A percentile compares a stretch with the other conserved stretches of the same genome.
Conservation (phyloP, 2,888 invertebrate species). For the Cheilosia scutellata region DNA sequence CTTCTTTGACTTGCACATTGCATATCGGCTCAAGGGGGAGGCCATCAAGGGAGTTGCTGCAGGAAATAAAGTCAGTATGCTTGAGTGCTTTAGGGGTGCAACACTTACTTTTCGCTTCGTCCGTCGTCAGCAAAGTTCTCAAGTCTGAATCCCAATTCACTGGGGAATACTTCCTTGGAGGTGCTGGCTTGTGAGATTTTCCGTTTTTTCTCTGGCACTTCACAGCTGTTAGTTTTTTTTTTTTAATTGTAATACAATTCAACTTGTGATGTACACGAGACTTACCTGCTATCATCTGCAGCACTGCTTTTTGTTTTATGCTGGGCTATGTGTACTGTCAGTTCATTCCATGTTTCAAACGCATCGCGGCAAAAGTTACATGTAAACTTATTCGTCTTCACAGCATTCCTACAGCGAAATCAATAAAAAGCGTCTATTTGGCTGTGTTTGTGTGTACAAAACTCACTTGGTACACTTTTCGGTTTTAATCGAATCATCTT, state of each 20-base stretch:
- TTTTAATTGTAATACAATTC: background rate
- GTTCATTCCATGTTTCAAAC: conserved; percentile 64
- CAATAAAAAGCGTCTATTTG: background rate
- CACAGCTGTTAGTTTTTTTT: conserved; percentile 18
- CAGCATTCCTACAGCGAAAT: conserved; percentile 8
- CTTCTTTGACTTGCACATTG: conserved; percentile 71
- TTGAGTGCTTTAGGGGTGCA: background rate
- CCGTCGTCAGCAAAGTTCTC: conserved; percentile 49
- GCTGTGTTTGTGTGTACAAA: background rate
- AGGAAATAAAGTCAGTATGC: background rate
- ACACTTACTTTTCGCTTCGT: conserved; percentile 62
- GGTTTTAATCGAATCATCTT: conserved; percentile 29
- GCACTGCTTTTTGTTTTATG: conserved; percentile 47
- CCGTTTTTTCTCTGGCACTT: conserved; percentile 65
- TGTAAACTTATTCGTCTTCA: conserved; percentile 55
- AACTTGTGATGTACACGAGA: background rate
- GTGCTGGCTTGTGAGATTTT: conserved; percentile 65
- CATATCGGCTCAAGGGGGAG: conserved; percentile 69
- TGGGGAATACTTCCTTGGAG: conserved; percentile 55
- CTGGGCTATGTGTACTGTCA: conserved; percentile 50
- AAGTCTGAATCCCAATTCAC: conserved; percentile 47
- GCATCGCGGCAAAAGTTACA: conserved; percentile 66
- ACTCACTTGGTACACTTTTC: conserved; percentile 49
- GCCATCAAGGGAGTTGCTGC: conserved; percentile 59
- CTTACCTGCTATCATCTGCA: conserved; percentile 55